Conservation (phyloP, 2,888 invertebrate species). For the Limnephilus auricula region DNA sequence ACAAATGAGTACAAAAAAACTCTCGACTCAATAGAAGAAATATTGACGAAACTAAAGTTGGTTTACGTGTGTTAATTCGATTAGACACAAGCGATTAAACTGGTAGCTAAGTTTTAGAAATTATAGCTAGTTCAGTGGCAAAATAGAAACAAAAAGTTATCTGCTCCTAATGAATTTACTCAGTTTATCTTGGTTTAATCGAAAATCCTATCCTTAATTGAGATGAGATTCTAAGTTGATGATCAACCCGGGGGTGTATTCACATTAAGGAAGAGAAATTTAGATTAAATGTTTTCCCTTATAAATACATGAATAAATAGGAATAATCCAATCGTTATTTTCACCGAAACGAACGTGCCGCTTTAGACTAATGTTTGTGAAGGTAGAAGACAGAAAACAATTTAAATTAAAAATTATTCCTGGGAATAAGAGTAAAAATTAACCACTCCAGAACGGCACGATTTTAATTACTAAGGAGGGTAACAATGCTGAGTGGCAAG, state of each 20-base stretch:
- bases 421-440: background rate
- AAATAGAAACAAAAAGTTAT: background rate
- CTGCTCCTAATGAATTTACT: background rate
- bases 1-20: background rate
- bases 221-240: slow-evolving; percentile 2
- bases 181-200: background rate
- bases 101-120: background rate
- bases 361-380: background rate
- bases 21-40: background rate
- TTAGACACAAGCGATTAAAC: background rate
- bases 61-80: slow-evolving; percentile 2
- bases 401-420: background rate
- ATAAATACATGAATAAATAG: background rate
- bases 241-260: background rate
- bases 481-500: background rate
- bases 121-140: background rate
- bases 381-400: background rate
- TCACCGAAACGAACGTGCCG: background rate
- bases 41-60: background rate
- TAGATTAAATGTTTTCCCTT: background rate
- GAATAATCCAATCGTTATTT: background rate
- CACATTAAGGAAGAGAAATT: background rate
- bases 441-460: background rate
- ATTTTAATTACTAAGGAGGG: background rate
- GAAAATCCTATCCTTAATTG: background rate